Base-by-base conservation (phyloP, 2,888 invertebrate species). In the Agelastica alni region DNA sequence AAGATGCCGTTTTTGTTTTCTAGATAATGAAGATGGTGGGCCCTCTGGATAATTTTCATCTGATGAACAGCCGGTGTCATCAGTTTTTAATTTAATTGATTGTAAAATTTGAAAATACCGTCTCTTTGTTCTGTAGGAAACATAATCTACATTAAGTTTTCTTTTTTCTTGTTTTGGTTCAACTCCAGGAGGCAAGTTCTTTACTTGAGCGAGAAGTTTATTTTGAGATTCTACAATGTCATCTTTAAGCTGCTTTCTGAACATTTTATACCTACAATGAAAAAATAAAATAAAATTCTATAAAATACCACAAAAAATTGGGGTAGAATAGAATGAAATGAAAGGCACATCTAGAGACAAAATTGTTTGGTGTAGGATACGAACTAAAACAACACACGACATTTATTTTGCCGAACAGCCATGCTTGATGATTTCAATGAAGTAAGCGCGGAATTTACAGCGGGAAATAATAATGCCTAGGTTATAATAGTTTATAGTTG, bases 21-120 rank as follows among this genome's bases (percentile, higher is more conserved):
- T 76, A 20, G 80, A 80, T 34, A 83, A 74, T 43, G 82, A 80
- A 9, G 76, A 70, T 22, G 85, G 84, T 26, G 85, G 83, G 1
- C 87, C 87, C 70, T 87, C 87, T 32, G 87, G 86, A 72, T 86
- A 87, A 66, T 86, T 87, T 64, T 93, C 92, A 61, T 91, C 91
- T 18, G 89, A 88, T 37, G 80, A 77, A 53, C 76, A 77, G 53
- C 85, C 80, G 62, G 77, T 71, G 44, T 88, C 83, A n/a, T 88
- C 87, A 44, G 88, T 82, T 64, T 89, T 87, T 63, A 85, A 83
- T 65, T 85, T 80, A 18, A 92, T 83, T 51, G 86, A 83, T 41
- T 84, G 77, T 39, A 93, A 77, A 69, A 90, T 88, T 71, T 88
- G 85, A 77, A 85, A 85, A 70, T 77, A 77, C 22, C 79, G 70